Evolutionary conservation across 2,888 invertebrate species (phyloP), one percentile per base, ranked within the genome.

Genomic region (Arrhopalites spinosus): DNA sequence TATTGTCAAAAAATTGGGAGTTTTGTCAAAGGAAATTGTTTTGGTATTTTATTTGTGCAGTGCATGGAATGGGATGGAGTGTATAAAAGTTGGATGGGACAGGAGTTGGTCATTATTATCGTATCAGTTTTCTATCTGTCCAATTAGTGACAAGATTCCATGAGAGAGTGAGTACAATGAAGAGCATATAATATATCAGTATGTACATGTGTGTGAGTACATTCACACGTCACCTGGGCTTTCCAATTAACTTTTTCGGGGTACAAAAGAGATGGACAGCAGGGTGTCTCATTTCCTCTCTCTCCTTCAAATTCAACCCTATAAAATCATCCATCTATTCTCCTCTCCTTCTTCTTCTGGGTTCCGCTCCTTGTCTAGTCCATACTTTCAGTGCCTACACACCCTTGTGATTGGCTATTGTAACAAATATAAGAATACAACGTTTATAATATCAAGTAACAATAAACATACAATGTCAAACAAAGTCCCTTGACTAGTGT

Each of bases 231-330:
- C 76, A 76, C 76, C 76, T 76, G 76, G 73, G 70, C 76, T 74
- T 70, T 77, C 77, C 77, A 77, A 77, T 77, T 77, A 77, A 77
- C 77, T 77, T 71, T 71, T 74, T 71, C 71, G 50, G 64, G 74
- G n/a, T n/a, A n/a, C 71, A 77, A 74, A 77, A 76, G 73, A 73
- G 70, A 69, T 67, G 50, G 59, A 29, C 74, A 67, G 61, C 71
- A 71, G 74, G 77, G 77, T 71, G 71, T 77, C 74, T 66, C 77
- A 74, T 77, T 77, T 70, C 69, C 76, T 73, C 73, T 74, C 70
- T 64, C 73, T 73, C 63, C 73, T 61, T 64, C 63, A 36, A 36
- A 36, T 36, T 36, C 11, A 3, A 36, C n/a, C n/a, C 36, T 3
- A 36, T 36, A 11, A 36, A 36, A 36, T 36, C 36, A 36, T 36